phyloP scores from a whole-genome alignment of 2,113 vertebrate species.

The Sterna hirundo region DNA sequence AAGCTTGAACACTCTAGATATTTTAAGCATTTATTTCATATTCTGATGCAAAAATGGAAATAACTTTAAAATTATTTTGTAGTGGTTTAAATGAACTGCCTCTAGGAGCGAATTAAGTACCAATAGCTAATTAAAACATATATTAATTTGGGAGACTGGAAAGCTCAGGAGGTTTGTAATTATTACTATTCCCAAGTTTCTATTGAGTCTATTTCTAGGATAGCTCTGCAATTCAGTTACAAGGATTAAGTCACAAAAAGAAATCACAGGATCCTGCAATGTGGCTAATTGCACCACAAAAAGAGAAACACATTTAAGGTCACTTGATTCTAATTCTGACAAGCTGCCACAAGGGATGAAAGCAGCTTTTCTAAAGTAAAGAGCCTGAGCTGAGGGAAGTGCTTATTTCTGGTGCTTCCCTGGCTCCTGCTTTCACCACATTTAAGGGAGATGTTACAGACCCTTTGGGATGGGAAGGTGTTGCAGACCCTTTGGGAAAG shows the following conservation, averaged over 20 bases:
- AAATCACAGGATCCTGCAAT: not conserved
- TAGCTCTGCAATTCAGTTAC: not conserved
- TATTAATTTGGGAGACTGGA: slow-evolving; percentile 36
- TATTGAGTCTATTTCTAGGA: slow-evolving; percentile 26
- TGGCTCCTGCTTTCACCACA: not conserved
- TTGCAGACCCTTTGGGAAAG: not conserved
- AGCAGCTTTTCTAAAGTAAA: not conserved
- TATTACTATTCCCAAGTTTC: slow-evolving; percentile 49
- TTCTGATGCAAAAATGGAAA: not conserved
- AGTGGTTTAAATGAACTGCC: not conserved
- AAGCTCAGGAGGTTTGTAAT: slow-evolving; percentile 50
- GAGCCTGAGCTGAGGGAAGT: not conserved
- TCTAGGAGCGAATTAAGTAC: slow-evolving; percentile 20
- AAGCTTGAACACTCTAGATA: not conserved
- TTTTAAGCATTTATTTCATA: slow-evolving; percentile 8
- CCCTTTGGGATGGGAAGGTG: not conserved
- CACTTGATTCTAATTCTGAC: slow-evolving; percentile 25
- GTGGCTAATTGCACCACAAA: slow-evolving; percentile 15
- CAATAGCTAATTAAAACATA: slow-evolving; percentile 58
- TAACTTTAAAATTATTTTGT: not conserved
- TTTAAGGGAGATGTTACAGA: not conserved
- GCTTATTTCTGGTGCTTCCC: not conserved
- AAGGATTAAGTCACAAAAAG: slow-evolving; percentile 21
- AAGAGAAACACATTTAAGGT: slow-evolving; percentile 30
- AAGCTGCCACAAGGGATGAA: slow-evolving; percentile 12